These are phyloP conservation scores for Melipona bicolor DNA, from an alignment of 2,888 invertebrate genomes.

Conservation along the genomic window DNA sequence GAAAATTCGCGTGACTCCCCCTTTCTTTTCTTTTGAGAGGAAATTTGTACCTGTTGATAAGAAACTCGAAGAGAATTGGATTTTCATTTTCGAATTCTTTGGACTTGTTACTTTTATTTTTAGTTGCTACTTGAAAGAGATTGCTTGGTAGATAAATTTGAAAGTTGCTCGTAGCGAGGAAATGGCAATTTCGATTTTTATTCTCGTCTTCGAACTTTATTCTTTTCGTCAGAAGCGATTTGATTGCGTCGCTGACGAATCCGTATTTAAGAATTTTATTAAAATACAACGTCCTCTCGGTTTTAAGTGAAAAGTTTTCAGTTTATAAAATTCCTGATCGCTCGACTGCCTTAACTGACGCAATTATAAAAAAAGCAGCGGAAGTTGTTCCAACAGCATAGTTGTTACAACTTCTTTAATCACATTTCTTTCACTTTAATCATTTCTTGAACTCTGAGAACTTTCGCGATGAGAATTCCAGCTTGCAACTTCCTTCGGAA, in stretches of 20 bases:
- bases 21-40: background rate
- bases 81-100: background rate
- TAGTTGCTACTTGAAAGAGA: background rate
- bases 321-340: background rate
- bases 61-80: background rate
- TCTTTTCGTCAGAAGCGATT: too few species aligned
- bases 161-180: too few species aligned
- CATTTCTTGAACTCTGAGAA: background rate
- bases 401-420: background rate
- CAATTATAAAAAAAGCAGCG: background rate
- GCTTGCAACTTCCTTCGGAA: background rate
- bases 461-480: background rate
- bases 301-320: background rate
- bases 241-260: too few species aligned
- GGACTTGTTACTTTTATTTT: background rate
- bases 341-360: too few species aligned
- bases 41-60: background rate
- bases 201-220: too few species aligned
- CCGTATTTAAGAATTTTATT: background rate
- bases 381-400: background rate
- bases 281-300: background rate
- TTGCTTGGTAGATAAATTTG: background rate
- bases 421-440: background rate
- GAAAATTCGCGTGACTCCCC: background rate
- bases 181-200: too few species aligned